These are phyloP conservation scores for Setophaga coronata DNA, from an alignment of 2,113 vertebrate genomes.

Conservation along the genomic window DNA sequence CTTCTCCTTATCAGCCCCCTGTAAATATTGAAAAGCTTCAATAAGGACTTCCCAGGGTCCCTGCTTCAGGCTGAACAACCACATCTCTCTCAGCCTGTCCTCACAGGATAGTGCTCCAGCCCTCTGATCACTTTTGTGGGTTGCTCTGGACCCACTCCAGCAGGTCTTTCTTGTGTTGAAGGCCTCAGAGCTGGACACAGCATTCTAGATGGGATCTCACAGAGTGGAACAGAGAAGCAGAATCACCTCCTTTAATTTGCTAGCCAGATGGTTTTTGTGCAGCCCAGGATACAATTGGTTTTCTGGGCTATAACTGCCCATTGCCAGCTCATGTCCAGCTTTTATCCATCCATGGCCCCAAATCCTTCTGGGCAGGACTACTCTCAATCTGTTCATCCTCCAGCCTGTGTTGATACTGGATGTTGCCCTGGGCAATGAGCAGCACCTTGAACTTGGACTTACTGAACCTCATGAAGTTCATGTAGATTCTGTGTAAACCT, in stretches of 20 bases:
- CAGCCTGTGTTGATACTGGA: fast-evolving
- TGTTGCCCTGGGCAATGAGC: fast-evolving
- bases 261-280: fast-evolving
- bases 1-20: background rate
- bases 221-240: background rate
- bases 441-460: background rate
- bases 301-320: fast-evolving
- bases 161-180: background rate
- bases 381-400: background rate
- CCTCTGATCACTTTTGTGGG: background rate
- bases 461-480: background rate
- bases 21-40: background rate
- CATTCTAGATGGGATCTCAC: background rate
- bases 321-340: background rate
- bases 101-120: background rate
- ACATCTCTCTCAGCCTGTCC: background rate
- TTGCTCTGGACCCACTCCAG: fast-evolving
- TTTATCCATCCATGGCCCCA: fast-evolving
- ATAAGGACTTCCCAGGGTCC: fast-evolving
- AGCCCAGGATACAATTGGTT: background rate
- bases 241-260: background rate
- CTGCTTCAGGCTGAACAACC: background rate
- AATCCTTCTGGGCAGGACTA: fast-evolving
- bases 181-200: background rate
- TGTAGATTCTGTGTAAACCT: background rate